Evolutionary conservation across 2,797 vertebrate species (phyloP).

Genomic region (Ambastaia sidthimunki): DNA sequence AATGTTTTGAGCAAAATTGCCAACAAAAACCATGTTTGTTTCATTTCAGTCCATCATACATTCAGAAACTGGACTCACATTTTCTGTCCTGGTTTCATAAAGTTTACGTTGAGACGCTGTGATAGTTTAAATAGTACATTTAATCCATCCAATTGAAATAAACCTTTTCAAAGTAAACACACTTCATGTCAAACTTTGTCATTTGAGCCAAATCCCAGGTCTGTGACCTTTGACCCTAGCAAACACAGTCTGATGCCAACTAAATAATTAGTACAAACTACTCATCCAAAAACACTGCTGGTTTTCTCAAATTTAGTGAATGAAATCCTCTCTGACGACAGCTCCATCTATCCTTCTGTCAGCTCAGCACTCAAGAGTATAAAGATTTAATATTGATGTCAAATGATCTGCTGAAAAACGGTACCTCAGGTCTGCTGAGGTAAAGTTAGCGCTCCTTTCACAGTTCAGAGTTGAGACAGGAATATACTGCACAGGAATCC

Average conservation of each 20-base stretch:
- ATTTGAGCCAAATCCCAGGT: constrained; percentile 13
- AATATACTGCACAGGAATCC: too few species aligned
- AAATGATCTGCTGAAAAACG: too few species aligned
- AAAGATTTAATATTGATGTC: neutral
- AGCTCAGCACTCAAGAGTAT: neutral
- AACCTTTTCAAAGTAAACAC: neutral
- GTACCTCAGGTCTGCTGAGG: too few species aligned
- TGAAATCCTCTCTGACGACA: neutral
- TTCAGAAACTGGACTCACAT: neutral
- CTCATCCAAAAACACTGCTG: neutral
- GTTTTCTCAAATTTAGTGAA: neutral
- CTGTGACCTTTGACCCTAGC: neutral
- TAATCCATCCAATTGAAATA: too few species aligned
- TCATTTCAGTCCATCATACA: too few species aligned
- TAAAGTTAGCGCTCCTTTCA: too few species aligned
- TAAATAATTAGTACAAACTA: constrained; percentile 24
- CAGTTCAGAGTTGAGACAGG: too few species aligned
- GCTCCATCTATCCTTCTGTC: neutral
- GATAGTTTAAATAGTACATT: too few species aligned
- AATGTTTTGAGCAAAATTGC: too few species aligned
- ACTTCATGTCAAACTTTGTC: neutral
- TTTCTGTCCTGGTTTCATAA: neutral
- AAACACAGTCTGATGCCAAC: constrained; percentile 18
- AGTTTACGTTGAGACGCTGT: too few species aligned
- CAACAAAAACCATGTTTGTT: too few species aligned